A percentile compares a stretch with the other conserved stretches of the same genome.
Conservation (phyloP, 2,113 vertebrate species). For the Recurvirostra avosetta region DNA sequence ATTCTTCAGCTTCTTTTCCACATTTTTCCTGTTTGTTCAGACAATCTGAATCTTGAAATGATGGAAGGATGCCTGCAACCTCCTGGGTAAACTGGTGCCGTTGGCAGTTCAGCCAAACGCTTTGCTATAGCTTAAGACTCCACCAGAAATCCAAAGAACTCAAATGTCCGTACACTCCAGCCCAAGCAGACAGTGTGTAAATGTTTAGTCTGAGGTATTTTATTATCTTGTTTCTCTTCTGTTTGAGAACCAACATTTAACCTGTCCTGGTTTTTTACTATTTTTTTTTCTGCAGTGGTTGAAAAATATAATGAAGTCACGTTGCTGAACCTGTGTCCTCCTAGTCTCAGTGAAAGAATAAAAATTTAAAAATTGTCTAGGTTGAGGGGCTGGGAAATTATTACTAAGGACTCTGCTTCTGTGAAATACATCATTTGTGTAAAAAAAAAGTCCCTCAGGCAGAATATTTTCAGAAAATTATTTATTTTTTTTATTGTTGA, state of each 20-base stretch:
- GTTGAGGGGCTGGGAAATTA: background rate
- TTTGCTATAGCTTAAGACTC: slow-evolving; percentile 31
- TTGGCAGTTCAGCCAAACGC: slow-evolving; percentile 34
- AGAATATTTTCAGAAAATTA: background rate
- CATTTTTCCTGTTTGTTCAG: slow-evolving; percentile 67
- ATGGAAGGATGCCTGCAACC: slow-evolving; percentile 52
- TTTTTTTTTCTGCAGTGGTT: background rate
- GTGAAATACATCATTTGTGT: background rate
- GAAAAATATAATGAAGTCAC: background rate
- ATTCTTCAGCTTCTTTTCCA: slow-evolving; percentile 67
- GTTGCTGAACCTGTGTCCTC: background rate
- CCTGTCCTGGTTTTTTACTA: background rate
- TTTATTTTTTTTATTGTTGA: background rate
- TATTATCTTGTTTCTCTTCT: slow-evolving; percentile 61
- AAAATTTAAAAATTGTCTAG: background rate
- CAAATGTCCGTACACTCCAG: background rate
- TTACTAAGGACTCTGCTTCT: background rate
- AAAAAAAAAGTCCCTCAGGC: background rate
- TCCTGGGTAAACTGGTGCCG: slow-evolving; percentile 35
- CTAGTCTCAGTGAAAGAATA: background rate
- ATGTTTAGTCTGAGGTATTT: slow-evolving; percentile 76
- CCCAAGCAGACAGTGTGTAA: slow-evolving; percentile 65
- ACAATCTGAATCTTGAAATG: slow-evolving; percentile 53
- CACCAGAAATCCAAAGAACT: slow-evolving; percentile 55
- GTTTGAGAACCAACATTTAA: slow-evolving; percentile 46